Base-by-base conservation (phyloP, 2,797 vertebrate species). In the Melanotaenia boesemani region DNA sequence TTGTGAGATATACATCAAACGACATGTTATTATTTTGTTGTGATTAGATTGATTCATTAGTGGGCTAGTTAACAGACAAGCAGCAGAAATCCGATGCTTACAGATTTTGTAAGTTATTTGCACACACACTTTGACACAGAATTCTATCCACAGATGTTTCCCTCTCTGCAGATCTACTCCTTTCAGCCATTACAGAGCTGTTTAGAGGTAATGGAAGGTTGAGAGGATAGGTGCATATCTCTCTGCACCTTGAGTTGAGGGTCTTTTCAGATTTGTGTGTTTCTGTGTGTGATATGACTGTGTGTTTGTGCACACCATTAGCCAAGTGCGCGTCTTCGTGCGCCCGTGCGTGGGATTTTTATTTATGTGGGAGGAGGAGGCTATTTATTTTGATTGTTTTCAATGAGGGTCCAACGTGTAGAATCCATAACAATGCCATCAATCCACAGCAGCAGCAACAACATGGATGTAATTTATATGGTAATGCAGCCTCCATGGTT, bases 391-490 rank as follows among this genome's bases (percentile, higher is more conserved):
- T 77, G 80, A 90, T 92, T 94, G 88, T 89, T 87, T 92, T 90
- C 90, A 89, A 87, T 91, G 91, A 93, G 87, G 81, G 80, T 88
- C 80, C 86, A 72, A 83, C 74, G 80, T 63, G 88, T 87, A 87
- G 89, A 93, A 92, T 93, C 89, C 90, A 91, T 93, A 93, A 94
- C 90, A 92, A 91, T 91, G 83, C 90, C 92, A 94, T 93, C 94
- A 94, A 91, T 93, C 91, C 89, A 85, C 81, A 77, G 86, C 85
- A 84, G 91, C 82, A 78, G 85, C 87, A 85, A 84, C 91, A 93
- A 91, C 92, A 89, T 86, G 84, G 87, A 93, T 92, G 92, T 94
- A 91, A 95, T 95, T 95, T 95, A 94, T 94, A 95, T 95, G 94
- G 91, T 94, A 95, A 95, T 95, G 90, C 76, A 72, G 72, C 80